Percentiles rank a stretch among this genome's conserved stretches.
Evolutionary conservation across 2,113 vertebrate species (phyloP).

Genomic region (Podilymbus podiceps): DNA sequence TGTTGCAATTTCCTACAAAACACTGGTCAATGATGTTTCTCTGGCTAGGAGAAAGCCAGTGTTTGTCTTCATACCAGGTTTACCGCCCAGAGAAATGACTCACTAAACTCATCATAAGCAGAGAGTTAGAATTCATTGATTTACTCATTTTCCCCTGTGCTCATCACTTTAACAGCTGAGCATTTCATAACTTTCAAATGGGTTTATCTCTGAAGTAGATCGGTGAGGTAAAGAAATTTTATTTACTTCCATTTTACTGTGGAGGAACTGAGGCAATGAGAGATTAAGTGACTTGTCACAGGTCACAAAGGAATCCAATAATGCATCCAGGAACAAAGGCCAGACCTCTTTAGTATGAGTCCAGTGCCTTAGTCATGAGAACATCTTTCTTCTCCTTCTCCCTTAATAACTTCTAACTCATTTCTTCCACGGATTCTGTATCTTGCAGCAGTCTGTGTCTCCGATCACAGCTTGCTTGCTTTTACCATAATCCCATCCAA

Average conservation of each 20-base stretch:
- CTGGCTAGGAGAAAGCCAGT: background rate
- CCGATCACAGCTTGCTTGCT: background rate
- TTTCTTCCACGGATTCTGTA: background rate
- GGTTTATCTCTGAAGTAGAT: slow-evolving; percentile 31
- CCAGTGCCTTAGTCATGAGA: background rate
- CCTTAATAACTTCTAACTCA: slow-evolving; percentile 22
- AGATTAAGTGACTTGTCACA: slow-evolving; percentile 60
- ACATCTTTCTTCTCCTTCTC: slow-evolving; percentile 37
- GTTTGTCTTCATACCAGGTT: background rate
- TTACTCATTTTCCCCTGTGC: slow-evolving; percentile 22
- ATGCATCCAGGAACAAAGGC: slow-evolving; percentile 19
- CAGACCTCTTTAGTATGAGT: slow-evolving; percentile 5
- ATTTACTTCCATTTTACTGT: slow-evolving; percentile 49
- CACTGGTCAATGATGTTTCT: background rate
- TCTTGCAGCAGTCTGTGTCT: slow-evolving; percentile 6
- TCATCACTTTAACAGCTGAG: slow-evolving; percentile 23
- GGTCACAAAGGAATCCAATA: slow-evolving; percentile 36
- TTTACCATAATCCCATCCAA: background rate
- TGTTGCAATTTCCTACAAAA: background rate
- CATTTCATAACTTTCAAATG: slow-evolving; percentile 50
- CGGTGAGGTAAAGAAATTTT: slow-evolving; percentile 17
- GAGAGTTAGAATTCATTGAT: slow-evolving; percentile 26
- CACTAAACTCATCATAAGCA: background rate
- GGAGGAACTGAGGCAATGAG: slow-evolving; percentile 21
- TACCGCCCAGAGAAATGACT: background rate